These are phyloP conservation scores for Limnephilus lunatus DNA, from an alignment of 2,888 invertebrate species.

Conservation along the genomic window DNA sequence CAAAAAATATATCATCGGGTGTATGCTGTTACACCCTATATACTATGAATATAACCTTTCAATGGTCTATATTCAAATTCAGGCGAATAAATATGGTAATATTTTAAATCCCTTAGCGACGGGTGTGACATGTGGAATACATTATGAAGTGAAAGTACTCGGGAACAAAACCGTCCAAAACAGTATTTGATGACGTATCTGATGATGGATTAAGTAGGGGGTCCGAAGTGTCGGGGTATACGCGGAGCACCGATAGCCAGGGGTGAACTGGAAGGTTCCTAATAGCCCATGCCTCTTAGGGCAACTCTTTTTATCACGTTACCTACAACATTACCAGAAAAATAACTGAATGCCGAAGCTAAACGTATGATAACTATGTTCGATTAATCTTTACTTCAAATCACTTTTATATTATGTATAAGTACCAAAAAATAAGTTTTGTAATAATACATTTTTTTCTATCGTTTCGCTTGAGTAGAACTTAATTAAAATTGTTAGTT, in stretches of 20 bases:
- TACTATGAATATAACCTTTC: too few relatives aligned
- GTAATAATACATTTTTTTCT: too few relatives aligned
- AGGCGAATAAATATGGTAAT: not conserved
- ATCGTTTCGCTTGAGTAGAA: too few relatives aligned
- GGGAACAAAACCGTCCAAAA: not conserved
- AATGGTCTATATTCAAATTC: not conserved
- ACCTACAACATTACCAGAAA: not conserved
- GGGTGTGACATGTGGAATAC: not conserved
- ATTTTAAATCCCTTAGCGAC: not conserved
- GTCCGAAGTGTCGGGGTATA: not conserved
- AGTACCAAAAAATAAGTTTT: too few relatives aligned
- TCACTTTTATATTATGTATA: too few relatives aligned
- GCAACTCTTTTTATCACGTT: not conserved
- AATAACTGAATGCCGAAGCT: not conserved
- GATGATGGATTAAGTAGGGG: not conserved
- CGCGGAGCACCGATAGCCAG: not conserved
- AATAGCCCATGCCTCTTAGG: not conserved
- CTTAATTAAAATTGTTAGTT: too few relatives aligned
- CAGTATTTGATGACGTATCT: constrained; percentile 2
- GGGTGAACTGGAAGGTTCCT: not conserved
- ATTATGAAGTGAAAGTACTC: not conserved
- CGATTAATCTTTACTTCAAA: too few relatives aligned
- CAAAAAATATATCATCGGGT: too few relatives aligned
- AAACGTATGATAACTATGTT: too few relatives aligned
- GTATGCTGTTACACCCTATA: too few relatives aligned